Percentiles rank a stretch among this genome's conserved stretches.
These are phyloP conservation scores for Lithobates pipiens DNA, from an alignment of 2,797 vertebrate species.

Conservation along the genomic window DNA sequence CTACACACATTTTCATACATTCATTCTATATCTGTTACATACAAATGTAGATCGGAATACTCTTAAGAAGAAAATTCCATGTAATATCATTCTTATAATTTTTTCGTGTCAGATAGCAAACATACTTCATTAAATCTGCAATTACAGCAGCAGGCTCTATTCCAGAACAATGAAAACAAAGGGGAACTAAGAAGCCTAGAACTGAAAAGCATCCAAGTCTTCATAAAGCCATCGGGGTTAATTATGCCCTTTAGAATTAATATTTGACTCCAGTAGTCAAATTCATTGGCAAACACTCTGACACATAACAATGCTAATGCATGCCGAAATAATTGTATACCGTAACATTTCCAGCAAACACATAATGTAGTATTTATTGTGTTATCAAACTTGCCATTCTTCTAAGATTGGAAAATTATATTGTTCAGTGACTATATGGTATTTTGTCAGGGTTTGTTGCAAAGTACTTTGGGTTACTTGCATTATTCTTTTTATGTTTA, in stretches of 20 bases:
- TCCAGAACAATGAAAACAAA: conserved; percentile 36
- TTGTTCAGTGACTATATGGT: background rate
- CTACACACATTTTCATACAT: conserved; percentile 7
- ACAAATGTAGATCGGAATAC: conserved; percentile 6
- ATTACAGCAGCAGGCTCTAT: conserved; percentile 15
- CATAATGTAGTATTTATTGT: conserved; percentile 9
- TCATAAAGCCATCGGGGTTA: conserved; percentile 47
- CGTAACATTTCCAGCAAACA: background rate
- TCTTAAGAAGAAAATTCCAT: background rate
- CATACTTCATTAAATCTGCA: conserved; percentile 15
- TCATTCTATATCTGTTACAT: background rate
- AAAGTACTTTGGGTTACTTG: background rate
- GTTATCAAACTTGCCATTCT: background rate
- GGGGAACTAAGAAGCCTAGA: conserved; percentile 7
- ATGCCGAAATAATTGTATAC: conserved; percentile 19
- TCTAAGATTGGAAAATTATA: background rate
- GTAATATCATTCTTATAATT: background rate
- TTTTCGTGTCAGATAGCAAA: conserved; percentile 22
- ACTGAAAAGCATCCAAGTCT: conserved; percentile 41
- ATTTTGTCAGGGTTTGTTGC: no score
- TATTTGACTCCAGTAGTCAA: conserved; percentile 39
- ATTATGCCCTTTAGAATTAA: conserved; percentile 52
- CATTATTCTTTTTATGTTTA: background rate
- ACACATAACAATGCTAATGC: conserved; percentile 27
- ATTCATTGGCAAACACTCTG: conserved; percentile 36